Evolutionary conservation across 2,888 invertebrate genomes (phyloP), one percentile per base, ranked within the genome.

Genomic region (Erynnis tages): DNA sequence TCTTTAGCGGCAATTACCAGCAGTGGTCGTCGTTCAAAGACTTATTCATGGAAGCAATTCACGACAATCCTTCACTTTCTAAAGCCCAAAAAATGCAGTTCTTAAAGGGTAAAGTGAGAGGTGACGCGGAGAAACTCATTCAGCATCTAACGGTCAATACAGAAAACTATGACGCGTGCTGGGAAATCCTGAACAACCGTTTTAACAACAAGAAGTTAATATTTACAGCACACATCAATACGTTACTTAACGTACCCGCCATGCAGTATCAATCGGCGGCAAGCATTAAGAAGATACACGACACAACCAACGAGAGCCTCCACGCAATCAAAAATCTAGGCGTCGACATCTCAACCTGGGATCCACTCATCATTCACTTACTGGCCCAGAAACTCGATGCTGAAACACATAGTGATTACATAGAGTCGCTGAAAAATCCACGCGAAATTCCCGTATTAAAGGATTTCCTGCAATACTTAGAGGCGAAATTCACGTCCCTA

Each of bases 21-120:
- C 34, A 59, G 17, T 59, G 59, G 59, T 37, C 40, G 1, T 55
- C 59, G 2, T 56, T 60, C 23, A 58, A 58, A 23, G 60, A 61
- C 43, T 13, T 63, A 11, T 64, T 62, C 40, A 53, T 32, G 0
- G 62, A 64, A 49, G 30, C 58, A 2, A 59, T 64, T 7, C 62
- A 62, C 32, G 56, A 54, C 13, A 62, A 62, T 25, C 29, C 37
- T 2, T 53, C 57, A 0, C 19, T 63, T 7, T 58, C 59, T 14
- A 53, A 54, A 5, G 58, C 55, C 2, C 60, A 57, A 30, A 60
- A 62, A 34, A 58, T 62, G 54, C 57, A 61, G 23, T 60, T 53
- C 53, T 30, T 59, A 5, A 59, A 58, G 30, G 49, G 56, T 37
- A 59, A 61, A 35, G 37, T 60, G 3, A 53, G 35, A 13, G 59